Evolutionary conservation across 2,113 vertebrate genomes (phyloP).

Genomic region (Pycnonotus jocosus): DNA sequence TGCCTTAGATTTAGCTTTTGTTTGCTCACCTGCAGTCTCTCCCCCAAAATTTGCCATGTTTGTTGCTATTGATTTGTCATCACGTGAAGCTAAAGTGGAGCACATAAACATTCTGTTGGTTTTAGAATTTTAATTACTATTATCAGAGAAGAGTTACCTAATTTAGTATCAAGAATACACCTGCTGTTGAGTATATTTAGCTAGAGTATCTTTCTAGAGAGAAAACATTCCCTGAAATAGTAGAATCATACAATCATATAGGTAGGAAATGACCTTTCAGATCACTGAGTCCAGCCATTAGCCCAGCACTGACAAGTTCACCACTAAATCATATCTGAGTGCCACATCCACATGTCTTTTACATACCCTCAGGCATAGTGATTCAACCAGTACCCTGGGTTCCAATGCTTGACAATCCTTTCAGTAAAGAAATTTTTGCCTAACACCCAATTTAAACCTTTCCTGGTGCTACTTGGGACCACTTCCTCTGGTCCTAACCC

Average conservation of each 20-base stretch:
- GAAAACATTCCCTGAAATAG: not conserved
- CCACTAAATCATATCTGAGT: not conserved
- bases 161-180: not conserved
- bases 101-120: not conserved
- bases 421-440: not conserved
- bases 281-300: not conserved
- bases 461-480: not conserved
- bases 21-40: fast-evolving
- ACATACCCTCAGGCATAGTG: no score
- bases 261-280: not conserved
- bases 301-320: not conserved
- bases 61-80: not conserved
- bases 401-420: not conserved
- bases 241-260: not conserved
- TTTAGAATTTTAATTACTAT: not conserved
- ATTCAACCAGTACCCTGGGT: not conserved
- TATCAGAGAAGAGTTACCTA: not conserved
- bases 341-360: not conserved
- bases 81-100: not conserved
- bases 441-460: not conserved
- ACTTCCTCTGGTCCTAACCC: not conserved
- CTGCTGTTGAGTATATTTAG: not conserved
- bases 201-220: not conserved
- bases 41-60: not conserved
- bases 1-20: not conserved